Percentiles rank a stretch among this genome's conserved stretches.
phyloP scores from a whole-genome alignment of 2,113 vertebrate genomes.

The Phycodurus eques region DNA sequence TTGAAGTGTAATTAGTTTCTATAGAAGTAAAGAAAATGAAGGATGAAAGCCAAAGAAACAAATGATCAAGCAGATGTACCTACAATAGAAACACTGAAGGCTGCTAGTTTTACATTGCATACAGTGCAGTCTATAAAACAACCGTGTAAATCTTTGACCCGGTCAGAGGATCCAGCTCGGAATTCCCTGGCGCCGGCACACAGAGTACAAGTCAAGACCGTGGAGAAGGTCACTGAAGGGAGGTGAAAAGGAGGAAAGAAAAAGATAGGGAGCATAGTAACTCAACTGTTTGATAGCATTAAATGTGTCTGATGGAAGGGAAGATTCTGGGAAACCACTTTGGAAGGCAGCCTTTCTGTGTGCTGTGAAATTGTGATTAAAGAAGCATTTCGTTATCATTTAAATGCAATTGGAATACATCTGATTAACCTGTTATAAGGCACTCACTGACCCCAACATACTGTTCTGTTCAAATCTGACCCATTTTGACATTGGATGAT shows the following conservation, averaged over 20 bases:
- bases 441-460: background rate
- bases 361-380: conserved; percentile 15
- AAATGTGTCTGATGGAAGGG: conserved; percentile 21
- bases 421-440: background rate
- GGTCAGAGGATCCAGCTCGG: conserved; percentile 32
- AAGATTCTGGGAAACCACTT: conserved; percentile 19
- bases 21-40: background rate
- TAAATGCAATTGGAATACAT: background rate
- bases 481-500: too few species aligned
- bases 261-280: conserved; percentile 23
- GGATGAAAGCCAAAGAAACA: background rate
- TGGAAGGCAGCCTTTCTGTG: conserved; percentile 5
- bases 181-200: conserved; percentile 42
- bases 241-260: conserved; percentile 19
- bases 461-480: background rate
- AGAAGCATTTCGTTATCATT: background rate
- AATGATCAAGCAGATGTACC: background rate
- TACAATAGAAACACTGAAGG: background rate
- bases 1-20: background rate
- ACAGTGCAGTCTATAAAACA: conserved; percentile 13
- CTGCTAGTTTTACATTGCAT: background rate
- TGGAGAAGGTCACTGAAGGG: conserved; percentile 21
- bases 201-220: conserved; percentile 26
- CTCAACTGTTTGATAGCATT: conserved; percentile 31
- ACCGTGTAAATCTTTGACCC: conserved; percentile 38